phyloP scores from a whole-genome alignment of 2,888 invertebrate genomes.

The Spilosoma lubricipeda region DNA sequence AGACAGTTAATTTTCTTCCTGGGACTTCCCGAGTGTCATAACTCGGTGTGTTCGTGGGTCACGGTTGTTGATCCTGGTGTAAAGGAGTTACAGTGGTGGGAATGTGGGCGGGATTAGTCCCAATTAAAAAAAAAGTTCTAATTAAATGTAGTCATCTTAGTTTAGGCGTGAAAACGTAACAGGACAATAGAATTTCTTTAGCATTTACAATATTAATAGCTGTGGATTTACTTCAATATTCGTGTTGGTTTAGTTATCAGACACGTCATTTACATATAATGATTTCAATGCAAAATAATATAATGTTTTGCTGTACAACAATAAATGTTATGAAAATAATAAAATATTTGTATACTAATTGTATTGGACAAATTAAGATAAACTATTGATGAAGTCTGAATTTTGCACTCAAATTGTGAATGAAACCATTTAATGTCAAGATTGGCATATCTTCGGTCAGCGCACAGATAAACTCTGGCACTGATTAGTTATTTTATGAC shows the following conservation, averaged over 20 bases:
- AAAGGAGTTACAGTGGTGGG: too few species aligned
- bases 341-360: background rate
- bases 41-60: too few species aligned
- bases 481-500: slow-evolving; percentile 56
- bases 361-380: background rate
- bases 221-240: background rate
- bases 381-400: background rate
- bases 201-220: background rate
- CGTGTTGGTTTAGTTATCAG: background rate
- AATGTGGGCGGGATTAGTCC: too few species aligned
- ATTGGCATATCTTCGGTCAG: slow-evolving; percentile 19
- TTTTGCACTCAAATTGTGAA: background rate
- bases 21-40: too few species aligned
- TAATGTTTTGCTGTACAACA: background rate
- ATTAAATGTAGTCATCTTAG: background rate
- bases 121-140: too few species aligned
- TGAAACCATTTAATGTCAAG: slow-evolving; percentile 19
- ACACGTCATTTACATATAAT: background rate
- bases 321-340: background rate
- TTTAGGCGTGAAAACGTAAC: background rate
- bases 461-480: slow-evolving; percentile 61
- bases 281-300: background rate
- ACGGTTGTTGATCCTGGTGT: too few species aligned
- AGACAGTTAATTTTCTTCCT: too few species aligned
- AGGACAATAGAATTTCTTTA: background rate